These are phyloP conservation scores for Melanotaenia maccullochi DNA, from an alignment of 2,797 vertebrate genomes.

Conservation along the genomic window DNA sequence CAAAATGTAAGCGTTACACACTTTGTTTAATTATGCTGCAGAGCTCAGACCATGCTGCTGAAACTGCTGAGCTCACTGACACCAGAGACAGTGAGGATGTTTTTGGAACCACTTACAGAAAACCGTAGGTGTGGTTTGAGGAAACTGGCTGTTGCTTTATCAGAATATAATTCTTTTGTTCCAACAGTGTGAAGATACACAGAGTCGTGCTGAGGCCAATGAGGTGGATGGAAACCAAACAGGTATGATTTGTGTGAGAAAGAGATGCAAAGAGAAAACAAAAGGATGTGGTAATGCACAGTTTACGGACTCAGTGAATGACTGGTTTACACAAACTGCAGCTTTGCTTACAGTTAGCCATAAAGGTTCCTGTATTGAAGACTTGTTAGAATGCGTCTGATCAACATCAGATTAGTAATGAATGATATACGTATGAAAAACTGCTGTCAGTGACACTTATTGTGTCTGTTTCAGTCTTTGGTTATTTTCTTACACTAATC, in stretches of 20 bases:
- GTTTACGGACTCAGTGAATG: neutral
- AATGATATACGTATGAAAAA: neutral
- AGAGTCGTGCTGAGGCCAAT: conserved; percentile 48
- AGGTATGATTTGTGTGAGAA: conserved; percentile 66
- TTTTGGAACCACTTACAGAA: neutral
- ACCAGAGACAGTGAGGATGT: neutral
- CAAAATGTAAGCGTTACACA: conserved; percentile 66
- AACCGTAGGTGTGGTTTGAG: neutral
- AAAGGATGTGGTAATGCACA: conserved; percentile 4
- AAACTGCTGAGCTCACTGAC: neutral
- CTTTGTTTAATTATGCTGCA: neutral
- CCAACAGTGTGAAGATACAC: conserved; percentile 63
- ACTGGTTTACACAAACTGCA: conserved; percentile 10
- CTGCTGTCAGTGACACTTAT: conserved; percentile 18
- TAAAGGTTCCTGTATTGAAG: neutral
- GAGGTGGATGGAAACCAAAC: conserved; percentile 68
- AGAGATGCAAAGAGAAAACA: neutral
- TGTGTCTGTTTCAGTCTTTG: conserved; percentile 43
- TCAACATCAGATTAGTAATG: conserved; percentile 11
- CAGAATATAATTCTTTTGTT: neutral
- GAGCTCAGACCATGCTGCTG: neutral
- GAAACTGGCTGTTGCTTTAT: neutral
- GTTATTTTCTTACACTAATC: conserved; percentile 66
- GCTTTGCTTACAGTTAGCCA: neutral
- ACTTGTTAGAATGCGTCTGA: neutral